Evolutionary conservation across 2,797 vertebrate species (phyloP).

Genomic region (Enteromius treurensis): DNA sequence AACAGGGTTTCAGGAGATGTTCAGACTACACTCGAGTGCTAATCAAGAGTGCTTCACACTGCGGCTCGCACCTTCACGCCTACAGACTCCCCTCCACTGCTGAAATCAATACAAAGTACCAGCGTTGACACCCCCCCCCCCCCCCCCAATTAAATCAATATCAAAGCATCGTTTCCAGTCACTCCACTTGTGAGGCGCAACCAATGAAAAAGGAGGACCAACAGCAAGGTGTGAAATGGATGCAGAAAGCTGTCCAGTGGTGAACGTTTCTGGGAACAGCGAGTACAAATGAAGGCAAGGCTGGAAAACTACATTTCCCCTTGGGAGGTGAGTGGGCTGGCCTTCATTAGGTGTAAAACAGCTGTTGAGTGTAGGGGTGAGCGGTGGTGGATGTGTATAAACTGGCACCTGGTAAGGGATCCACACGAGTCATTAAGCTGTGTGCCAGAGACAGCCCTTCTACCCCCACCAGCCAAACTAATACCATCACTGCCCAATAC

Average conservation of each 20-base stretch:
- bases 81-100: constrained; percentile 59
- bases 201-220: constrained; percentile 9
- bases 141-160: constrained; percentile 61
- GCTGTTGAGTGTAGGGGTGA: constrained; percentile 74
- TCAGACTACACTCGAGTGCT: constrained; percentile 13
- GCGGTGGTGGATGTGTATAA: constrained; percentile 75
- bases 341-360: constrained; percentile 75
- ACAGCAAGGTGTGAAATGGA: background rate
- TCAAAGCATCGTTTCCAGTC: constrained; percentile 41
- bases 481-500: constrained; percentile 13
- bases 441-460: constrained; percentile 66
- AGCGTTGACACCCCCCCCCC: constrained; percentile 46
- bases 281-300: background rate
- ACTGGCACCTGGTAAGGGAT: constrained; percentile 70
- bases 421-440: constrained; percentile 68
- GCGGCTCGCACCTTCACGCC: constrained; percentile 50
- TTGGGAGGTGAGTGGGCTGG: constrained; percentile 36
- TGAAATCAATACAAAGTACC: constrained; percentile 65
- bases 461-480: constrained; percentile 11
- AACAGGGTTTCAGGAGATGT: constrained; percentile 13
- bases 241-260: background rate
- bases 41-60: constrained; percentile 58
- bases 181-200: background rate
- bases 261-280: background rate
- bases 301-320: background rate